Evolutionary conservation across 2,888 invertebrate genomes (phyloP), one percentile per base, ranked within the genome.

Genomic region (Troides oblongomaculatus): DNA sequence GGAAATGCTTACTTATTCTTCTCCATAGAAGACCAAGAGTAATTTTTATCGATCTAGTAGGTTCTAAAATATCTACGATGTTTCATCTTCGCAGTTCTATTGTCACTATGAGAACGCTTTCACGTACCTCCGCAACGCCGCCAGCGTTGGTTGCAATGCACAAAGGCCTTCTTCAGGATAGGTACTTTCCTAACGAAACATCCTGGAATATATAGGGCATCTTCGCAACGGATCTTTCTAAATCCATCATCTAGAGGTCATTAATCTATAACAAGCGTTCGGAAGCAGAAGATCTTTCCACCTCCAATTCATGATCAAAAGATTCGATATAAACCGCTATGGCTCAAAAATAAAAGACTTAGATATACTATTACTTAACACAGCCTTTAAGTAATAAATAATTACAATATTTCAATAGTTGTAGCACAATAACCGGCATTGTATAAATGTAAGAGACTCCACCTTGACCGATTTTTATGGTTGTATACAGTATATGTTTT

Each of bases 381-480:
- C 30, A 53, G 53, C 18, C 53, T 53, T n/a, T 53, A 53, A 12
- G 18, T 58, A 25, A n/a, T 23, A 58, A 23, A 23, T 12, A 23
- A 12, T 58, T 58, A 58, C 23, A 23, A 10, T 12, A 23, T 23
- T 58, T 30, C 14, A 53, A 53, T 63, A 30, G 25, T 3, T 8
- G 18, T 2, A 50, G 25, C n/a, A 63, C n/a, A 63, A 50, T 64
- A 12, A 36, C 30, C 21, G 56, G 36, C 64, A 53, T 64, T 64
- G 36, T 21, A 36, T 18, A 50, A 56, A 53, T n/a, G n/a, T 53
- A 18, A 64, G 56, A 56, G 50, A 53, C 36, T 56, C 57, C 64
- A 56, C 56, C 64, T 64, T 64, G 64, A 39, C 64, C 57, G 25
- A 36, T 39, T 39, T 64, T 39, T 64, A 56, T 36, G 56, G 64